These are phyloP conservation scores for Tribolium freemani DNA, from an alignment of 2,888 invertebrate species.

Conservation along the genomic window DNA sequence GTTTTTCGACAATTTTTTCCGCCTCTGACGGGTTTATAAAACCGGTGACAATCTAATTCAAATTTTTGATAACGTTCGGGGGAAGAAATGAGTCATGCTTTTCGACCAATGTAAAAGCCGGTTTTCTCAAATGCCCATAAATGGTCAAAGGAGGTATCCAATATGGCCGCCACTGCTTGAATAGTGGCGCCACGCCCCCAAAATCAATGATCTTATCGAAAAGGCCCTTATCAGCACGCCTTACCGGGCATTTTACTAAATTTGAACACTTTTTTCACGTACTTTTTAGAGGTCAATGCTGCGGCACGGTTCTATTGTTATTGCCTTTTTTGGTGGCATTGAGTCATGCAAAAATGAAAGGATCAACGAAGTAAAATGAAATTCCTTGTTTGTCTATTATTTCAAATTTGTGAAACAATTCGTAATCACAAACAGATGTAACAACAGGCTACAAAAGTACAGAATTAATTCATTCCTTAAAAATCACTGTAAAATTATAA, in stretches of 20 bases:
- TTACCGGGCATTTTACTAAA: background rate
- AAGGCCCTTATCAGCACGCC: background rate
- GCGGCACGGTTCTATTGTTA: background rate
- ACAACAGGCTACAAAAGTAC: background rate
- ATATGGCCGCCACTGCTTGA: slow-evolving; percentile 65
- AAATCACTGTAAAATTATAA: slow-evolving; percentile 6
- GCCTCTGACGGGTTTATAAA: slow-evolving; percentile 1
- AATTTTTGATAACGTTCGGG: slow-evolving; percentile 21
- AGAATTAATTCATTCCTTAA: background rate
- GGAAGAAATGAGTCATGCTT: slow-evolving; percentile 53
- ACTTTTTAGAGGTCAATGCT: background rate
- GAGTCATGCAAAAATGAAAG: background rate
- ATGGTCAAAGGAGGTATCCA: slow-evolving; percentile 71
- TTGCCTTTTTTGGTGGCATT: background rate
- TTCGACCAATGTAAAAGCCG: slow-evolving; percentile 72
- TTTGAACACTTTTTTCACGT: background rate
- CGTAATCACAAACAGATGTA: background rate
- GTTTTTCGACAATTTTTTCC: background rate
- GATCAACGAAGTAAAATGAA: background rate
- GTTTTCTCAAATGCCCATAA: slow-evolving; percentile 76
- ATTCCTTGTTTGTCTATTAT: background rate
- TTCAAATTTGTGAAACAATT: background rate
- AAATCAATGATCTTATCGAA: slow-evolving; percentile 36
- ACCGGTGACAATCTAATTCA: background rate
- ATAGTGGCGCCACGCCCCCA: slow-evolving; percentile 65